Conservation (phyloP, 2,113 vertebrate species). For the Platysteira castanea region DNA sequence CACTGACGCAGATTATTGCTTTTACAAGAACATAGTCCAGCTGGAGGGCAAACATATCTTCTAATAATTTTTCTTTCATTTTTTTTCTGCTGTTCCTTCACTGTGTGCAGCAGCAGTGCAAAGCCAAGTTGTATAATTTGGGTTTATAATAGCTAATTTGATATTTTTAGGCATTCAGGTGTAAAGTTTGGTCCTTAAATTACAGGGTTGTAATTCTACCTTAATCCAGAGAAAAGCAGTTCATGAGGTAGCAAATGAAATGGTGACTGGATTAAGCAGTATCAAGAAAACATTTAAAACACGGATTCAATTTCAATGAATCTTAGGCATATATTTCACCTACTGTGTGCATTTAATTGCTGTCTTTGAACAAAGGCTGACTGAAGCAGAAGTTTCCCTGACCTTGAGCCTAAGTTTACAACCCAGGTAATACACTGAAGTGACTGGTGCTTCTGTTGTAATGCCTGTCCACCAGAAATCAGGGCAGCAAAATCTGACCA, state of each 20-base stretch:
- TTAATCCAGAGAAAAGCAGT: neutral
- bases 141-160: neutral
- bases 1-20: neutral
- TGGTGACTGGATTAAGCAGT: neutral
- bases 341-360: neutral
- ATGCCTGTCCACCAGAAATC: neutral
- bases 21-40: slow-evolving; percentile 23
- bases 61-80: neutral
- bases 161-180: neutral
- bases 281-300: neutral
- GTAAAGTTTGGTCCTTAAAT: neutral
- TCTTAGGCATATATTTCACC: neutral
- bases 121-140: neutral
- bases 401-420: neutral
- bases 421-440: neutral
- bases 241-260: neutral
- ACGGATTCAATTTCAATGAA: neutral
- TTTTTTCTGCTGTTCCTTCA: neutral
- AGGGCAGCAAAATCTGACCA: neutral
- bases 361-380: neutral
- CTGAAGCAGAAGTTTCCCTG: neutral
- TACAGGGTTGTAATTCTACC: neutral
- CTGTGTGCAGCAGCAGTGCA: neutral
- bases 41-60: slow-evolving; percentile 10
- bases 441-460: accelerated